Evolutionary conservation across 1,140 invertebrate species (phyloP).

Genomic region (Nasonia vitripennis): DNA sequence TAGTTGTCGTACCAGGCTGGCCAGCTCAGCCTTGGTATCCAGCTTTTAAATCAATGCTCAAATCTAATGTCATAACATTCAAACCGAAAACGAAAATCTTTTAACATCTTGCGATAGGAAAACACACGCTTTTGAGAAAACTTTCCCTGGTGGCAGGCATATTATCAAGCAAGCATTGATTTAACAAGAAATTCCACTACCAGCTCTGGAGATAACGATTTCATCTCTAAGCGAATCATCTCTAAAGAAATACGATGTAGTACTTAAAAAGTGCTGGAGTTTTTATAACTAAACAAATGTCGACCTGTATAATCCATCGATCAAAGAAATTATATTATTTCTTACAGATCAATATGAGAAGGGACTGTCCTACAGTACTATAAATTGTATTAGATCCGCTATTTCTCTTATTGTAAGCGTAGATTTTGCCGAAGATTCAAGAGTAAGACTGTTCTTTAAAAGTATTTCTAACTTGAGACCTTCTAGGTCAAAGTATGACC

Average conservation of each 20-base stretch:
- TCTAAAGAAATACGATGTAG: conserved; percentile 57
- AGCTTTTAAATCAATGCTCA: neutral
- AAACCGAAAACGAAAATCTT: conserved; percentile 14
- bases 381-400: conserved; percentile 41
- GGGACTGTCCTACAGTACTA: conserved; percentile 5
- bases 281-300: conserved; percentile 55
- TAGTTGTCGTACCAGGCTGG: conserved; percentile 25
- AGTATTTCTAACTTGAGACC: conserved; percentile 53
- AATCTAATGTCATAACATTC: neutral
- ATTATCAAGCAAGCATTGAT: conserved; percentile 56
- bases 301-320: neutral
- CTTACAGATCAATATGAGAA: conserved; percentile 38
- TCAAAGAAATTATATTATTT: conserved; percentile 41
- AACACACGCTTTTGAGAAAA: conserved; percentile 50
- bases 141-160: conserved; percentile 57
- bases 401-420: conserved; percentile 43
- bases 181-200: conserved; percentile 43
- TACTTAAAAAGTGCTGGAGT: conserved; percentile 58
- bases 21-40: conserved; percentile 41
- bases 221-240: conserved; percentile 58
- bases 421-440: conserved; percentile 40
- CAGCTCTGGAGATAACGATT: conserved; percentile 55
- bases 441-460: conserved; percentile 57
- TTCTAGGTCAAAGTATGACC: conserved; percentile 53
- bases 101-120: conserved; percentile 49